Evolutionary conservation across 2,113 vertebrate species (phyloP).

Genomic region (Malurus alboscapulatus): DNA sequence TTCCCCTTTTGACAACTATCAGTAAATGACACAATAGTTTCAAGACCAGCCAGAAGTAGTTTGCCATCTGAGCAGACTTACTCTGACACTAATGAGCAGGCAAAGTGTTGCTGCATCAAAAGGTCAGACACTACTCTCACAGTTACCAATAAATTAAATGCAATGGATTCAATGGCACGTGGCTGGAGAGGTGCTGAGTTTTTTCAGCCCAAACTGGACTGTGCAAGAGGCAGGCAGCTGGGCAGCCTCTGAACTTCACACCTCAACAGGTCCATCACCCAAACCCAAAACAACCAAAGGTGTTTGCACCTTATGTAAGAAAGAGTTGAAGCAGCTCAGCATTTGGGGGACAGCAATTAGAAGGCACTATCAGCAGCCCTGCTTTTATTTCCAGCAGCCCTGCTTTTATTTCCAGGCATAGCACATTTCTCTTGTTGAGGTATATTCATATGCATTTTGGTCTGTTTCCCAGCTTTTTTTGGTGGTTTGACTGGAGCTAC

Average conservation of each 20-base stretch:
- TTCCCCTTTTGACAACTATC: background rate
- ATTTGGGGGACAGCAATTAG: background rate
- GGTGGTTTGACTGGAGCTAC: background rate
- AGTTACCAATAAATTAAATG: background rate
- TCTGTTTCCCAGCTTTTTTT: background rate
- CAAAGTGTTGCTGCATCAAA: background rate
- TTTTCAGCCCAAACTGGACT: background rate
- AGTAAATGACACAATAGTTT: background rate
- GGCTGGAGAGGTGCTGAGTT: background rate
- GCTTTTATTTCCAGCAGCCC: background rate
- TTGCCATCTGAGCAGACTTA: background rate
- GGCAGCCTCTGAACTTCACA: background rate
- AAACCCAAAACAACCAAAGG: background rate
- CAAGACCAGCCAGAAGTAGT: background rate
- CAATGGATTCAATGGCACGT: rapidly evolving
- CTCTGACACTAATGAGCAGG: background rate
- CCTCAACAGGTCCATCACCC: background rate
- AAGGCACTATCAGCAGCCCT: background rate
- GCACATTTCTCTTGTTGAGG: background rate
- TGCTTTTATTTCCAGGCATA: background rate
- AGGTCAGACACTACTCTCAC: background rate
- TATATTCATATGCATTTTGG: background rate
- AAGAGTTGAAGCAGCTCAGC: background rate
- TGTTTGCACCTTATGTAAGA: rapidly evolving
- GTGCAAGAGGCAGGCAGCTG: background rate